These are phyloP conservation scores for Auanema freiburgensis DNA, from an alignment of 2,888 invertebrate genomes.

Conservation along the genomic window DNA sequence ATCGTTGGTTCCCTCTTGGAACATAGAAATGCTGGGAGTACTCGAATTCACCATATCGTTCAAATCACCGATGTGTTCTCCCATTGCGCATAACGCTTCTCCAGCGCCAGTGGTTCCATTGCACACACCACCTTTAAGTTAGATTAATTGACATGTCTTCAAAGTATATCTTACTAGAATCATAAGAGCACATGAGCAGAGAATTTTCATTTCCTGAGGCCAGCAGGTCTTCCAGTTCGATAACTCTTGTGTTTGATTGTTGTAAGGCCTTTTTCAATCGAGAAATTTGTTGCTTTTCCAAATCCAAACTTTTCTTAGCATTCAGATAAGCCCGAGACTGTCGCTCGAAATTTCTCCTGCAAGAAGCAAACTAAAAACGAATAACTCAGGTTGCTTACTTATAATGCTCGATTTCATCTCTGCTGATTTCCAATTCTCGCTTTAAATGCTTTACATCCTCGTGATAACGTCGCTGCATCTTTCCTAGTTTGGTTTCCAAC, in stretches of 20 bases:
- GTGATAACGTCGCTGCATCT: not conserved
- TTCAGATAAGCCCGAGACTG: not conserved
- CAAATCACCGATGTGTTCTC: not conserved
- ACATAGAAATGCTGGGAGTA: slow-evolving; percentile 21
- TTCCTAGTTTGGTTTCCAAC: not conserved
- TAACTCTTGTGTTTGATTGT: not conserved
- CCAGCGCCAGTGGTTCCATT: slow-evolving; percentile 16
- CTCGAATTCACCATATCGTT: slow-evolving; percentile 16
- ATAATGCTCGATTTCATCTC: slow-evolving; percentile 9
- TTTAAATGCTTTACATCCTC: not conserved
- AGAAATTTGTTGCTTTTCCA: not conserved
- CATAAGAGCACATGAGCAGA: not conserved
- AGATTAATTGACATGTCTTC: not conserved
- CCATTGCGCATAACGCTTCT: slow-evolving; percentile 17
- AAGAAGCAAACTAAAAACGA: not conserved
- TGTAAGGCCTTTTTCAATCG: slow-evolving; percentile 1
- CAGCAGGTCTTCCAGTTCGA: not conserved
- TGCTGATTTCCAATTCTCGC: slow-evolving; percentile 1
- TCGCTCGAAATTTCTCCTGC: slow-evolving; percentile 3
- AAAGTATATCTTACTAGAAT: not conserved
- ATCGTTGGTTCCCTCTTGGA: slow-evolving; percentile 10
- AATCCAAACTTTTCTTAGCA: not conserved
- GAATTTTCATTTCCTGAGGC: not conserved
- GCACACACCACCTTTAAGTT: slow-evolving; percentile 10
- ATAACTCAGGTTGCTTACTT: not conserved